Percentiles rank a stretch among this genome's conserved stretches.
Evolutionary conservation across 1,140 invertebrate genomes (phyloP).

Genomic region (Aleiodes sp.): DNA sequence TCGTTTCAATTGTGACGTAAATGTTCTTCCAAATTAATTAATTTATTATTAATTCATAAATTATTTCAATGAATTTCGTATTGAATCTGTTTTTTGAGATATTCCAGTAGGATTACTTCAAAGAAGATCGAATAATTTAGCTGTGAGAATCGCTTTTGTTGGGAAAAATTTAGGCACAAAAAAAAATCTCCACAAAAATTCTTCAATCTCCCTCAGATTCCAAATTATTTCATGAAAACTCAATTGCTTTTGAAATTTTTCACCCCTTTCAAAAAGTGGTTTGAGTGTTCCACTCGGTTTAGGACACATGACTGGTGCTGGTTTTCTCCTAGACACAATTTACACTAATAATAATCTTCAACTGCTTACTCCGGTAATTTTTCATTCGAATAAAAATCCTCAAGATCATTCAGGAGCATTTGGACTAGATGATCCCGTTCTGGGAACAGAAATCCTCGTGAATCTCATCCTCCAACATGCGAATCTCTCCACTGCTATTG

Average conservation of each 20-base stretch:
- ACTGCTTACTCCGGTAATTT: constrained; percentile 52
- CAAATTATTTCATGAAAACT: too few species aligned
- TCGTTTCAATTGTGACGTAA: constrained; percentile 78
- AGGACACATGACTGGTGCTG: constrained; percentile 48
- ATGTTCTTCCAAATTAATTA: constrained; percentile 37
- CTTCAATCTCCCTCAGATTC: too few species aligned
- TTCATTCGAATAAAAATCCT: constrained; percentile 42
- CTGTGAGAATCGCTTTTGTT: too few species aligned
- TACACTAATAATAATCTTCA: constrained; percentile 48
- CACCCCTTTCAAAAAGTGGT: constrained; percentile 47
- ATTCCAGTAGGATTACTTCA: too few species aligned
- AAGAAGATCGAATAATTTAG: too few species aligned
- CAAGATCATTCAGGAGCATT: constrained; percentile 54
- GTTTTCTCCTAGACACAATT: constrained; percentile 53
- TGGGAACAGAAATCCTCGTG: constrained; percentile 56
- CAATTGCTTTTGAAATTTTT: too few species aligned
- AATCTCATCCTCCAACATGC: constrained; percentile 52
- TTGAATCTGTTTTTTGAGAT: too few species aligned
- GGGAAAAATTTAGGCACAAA: too few species aligned
- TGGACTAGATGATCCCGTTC: constrained; percentile 53
- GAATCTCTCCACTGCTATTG: constrained; percentile 56
- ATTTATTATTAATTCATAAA: constrained; percentile 1
- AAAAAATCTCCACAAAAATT: too few species aligned
- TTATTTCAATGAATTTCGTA: too few species aligned
- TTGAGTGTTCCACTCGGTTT: constrained; percentile 50